Evolutionary conservation across 2,888 invertebrate genomes (phyloP).

Genomic region (Eupithecia inturbata): DNA sequence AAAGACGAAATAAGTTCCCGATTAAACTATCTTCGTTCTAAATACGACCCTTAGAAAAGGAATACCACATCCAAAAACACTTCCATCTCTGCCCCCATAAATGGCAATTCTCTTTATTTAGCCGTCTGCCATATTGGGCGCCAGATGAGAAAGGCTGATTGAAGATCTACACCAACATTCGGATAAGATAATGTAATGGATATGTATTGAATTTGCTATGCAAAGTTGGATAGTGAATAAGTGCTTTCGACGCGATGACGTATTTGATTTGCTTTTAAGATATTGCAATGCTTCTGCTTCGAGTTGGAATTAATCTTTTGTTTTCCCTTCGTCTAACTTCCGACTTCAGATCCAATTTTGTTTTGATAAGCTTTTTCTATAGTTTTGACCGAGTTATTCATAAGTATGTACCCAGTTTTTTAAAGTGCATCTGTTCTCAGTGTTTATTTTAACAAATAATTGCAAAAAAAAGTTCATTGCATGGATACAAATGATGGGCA

Average conservation of each 20-base stretch:
- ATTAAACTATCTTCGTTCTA: too few relatives aligned
- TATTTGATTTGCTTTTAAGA: neutral
- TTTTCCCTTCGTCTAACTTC: neutral
- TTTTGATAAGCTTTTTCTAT: too few relatives aligned
- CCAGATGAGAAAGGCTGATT: constrained; percentile 48
- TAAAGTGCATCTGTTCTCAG: too few relatives aligned
- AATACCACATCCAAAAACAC: neutral
- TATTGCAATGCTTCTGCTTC: too few relatives aligned
- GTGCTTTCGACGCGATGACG: neutral
- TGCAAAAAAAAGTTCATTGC: too few relatives aligned
- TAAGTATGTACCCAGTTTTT: too few relatives aligned
- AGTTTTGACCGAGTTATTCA: too few relatives aligned
- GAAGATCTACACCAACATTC: constrained; percentile 41
- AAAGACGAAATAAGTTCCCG: too few relatives aligned
- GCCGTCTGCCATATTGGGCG: constrained; percentile 47
- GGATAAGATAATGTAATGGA: constrained; percentile 25
- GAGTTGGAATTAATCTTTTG: neutral
- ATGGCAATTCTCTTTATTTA: constrained; percentile 53
- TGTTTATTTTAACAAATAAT: too few relatives aligned
- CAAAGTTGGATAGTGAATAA: neutral
- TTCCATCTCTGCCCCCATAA: constrained; percentile 40
- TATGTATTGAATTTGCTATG: constrained; percentile 18
- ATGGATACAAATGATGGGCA: too few relatives aligned
- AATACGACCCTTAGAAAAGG: neutral
- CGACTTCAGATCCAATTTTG: too few relatives aligned